Evolutionary conservation across 2,888 invertebrate species (phyloP).

Genomic region (Maniola hyperantus): DNA sequence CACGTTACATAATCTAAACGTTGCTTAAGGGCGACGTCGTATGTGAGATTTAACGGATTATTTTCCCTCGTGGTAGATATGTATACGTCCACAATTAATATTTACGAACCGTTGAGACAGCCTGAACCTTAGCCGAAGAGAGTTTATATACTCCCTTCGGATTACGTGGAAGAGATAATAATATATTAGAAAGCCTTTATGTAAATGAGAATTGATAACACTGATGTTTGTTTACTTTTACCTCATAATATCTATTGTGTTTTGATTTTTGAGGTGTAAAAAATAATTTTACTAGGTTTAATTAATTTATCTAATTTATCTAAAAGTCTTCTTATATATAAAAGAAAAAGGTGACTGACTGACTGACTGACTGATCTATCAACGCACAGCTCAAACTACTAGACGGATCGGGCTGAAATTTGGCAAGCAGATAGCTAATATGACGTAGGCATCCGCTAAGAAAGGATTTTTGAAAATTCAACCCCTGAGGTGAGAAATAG

Average conservation of each 20-base stretch:
- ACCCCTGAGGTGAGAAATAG: no score
- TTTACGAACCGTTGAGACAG: conserved; percentile 15
- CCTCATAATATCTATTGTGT: no score
- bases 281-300: no score
- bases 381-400: no score
- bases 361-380: no score
- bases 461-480: no score
- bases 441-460: no score
- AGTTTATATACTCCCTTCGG: conserved; percentile 11
- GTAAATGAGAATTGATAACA: conserved; percentile 4
- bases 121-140: background rate
- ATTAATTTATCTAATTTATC: no score
- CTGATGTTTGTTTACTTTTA: conserved; percentile 6
- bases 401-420: no score
- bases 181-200: conserved; percentile 12
- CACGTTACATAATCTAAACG: conserved; percentile 6
- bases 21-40: background rate
- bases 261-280: background rate
- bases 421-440: no score
- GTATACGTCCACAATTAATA: conserved; percentile 18
- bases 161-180: background rate
- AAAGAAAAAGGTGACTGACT: no score
- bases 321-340: no score
- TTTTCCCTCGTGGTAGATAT: conserved; percentile 15
- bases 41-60: conserved; percentile 19